A percentile compares a stretch with the other conserved stretches of the same genome.
Conservation (phyloP, 2,113 vertebrate genomes). For the Halichoerus grypus region DNA sequence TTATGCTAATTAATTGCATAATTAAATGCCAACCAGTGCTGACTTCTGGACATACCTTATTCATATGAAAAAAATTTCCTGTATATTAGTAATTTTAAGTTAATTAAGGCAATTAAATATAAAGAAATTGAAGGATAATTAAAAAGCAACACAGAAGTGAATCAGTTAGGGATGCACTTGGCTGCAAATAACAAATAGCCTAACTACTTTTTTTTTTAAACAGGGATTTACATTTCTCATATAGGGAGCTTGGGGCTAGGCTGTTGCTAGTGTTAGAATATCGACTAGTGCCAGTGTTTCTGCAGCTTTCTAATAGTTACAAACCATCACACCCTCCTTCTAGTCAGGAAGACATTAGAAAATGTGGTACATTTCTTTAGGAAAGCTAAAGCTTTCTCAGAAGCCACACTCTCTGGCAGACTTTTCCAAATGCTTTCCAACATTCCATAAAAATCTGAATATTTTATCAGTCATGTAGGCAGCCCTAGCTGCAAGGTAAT, state of each 20-base stretch:
- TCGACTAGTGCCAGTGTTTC: not conserved
- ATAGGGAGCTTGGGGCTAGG: not conserved
- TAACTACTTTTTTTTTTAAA: not conserved
- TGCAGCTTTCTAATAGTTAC: not conserved
- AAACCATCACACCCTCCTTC: not conserved
- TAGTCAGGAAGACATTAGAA: not conserved
- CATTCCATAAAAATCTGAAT: not conserved
- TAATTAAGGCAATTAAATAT: not conserved
- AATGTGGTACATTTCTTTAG: not conserved
- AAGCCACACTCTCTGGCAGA: not conserved
- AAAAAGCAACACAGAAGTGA: not conserved
- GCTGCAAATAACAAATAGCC: not conserved
- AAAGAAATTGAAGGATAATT: not conserved
- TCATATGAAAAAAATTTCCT: not conserved
- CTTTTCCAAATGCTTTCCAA: not conserved
- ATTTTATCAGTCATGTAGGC: not conserved
- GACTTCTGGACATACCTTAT: not conserved
- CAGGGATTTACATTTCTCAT: not conserved
- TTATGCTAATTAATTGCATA: not conserved
- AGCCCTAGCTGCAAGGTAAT: not conserved
- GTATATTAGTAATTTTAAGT: not conserved
- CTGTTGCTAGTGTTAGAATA: not conserved
- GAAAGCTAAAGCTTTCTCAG: not conserved
- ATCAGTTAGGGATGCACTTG: not conserved
- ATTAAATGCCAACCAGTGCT: not conserved